Evolutionary conservation across 2,888 invertebrate species (phyloP), one percentile per base, ranked within the genome.

Genomic region (Nephrotoma flavescens): DNA sequence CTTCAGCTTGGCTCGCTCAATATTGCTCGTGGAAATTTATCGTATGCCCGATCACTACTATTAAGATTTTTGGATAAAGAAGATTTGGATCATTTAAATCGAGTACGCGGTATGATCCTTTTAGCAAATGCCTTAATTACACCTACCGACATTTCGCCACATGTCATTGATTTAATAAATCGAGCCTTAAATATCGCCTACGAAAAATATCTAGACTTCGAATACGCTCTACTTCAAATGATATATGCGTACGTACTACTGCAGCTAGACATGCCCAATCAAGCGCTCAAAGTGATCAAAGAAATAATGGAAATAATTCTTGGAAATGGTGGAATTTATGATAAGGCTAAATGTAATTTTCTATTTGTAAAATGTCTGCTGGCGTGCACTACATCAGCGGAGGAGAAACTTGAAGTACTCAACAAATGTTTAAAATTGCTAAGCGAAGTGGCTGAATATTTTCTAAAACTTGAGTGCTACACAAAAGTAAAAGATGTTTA

Each of bases 271-370:
- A 94, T 96, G 92, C 94, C 96, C 0, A 93, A 94, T 88, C 96
- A 96, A 90, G 96, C 97, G 0, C 91, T 96, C 87, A 92, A 93
- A 88, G 92, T 96, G 11, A 93, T 96, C 0, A 94, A 95, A 88
- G 93, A 94, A 90, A 94, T 95, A 87, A 93, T 96, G 89, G 94
- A 95, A 6, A 93, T 93, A 44, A 93, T 97, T 86, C 93, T 97
- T 90, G 94, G 96, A 0, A 96, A 97, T 89, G 97, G 97, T 0
- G 95, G 96, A 15, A 93, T 94, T 41, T 96, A 95, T 89, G 97
- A 98, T 90, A 94, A 95, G 89, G 97, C 95, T 0, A 94, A 96
- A 91, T 95, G 94, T 0, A 90, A 95, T 89, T 93, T 97, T 87
- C 92, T 97, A 12, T 96, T 96, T 89, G 95, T 95, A 0, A 96